Conservation (phyloP, 2,888 invertebrate species). For the Caenorhabditis afra region DNA sequence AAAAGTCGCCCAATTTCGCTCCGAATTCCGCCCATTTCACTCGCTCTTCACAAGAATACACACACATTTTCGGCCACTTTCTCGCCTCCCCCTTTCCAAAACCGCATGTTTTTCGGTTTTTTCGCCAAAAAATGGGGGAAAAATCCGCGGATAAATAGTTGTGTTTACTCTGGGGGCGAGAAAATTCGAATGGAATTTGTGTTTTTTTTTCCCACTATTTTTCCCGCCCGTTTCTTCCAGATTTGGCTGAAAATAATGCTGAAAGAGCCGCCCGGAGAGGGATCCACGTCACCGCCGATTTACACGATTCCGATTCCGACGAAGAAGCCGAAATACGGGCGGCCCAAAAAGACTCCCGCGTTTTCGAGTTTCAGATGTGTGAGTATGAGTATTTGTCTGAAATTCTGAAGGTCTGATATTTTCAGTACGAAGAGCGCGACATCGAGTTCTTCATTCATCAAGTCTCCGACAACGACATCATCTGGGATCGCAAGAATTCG, state of each 20-base stretch:
- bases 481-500: constrained; percentile 36
- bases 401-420: neutral
- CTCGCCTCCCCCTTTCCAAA: too few species aligned
- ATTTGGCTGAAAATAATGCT: constrained; percentile 4
- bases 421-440: constrained; percentile 50
- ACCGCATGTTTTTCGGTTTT: neutral
- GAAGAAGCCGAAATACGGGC: constrained; percentile 36
- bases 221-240: neutral
- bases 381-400: constrained; percentile 19
- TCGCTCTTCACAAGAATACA: too few species aligned
- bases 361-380: constrained; percentile 47
- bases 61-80: too few species aligned
- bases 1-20: too few species aligned
- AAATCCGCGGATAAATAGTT: constrained; percentile 10
- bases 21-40: too few species aligned
- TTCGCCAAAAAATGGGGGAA: neutral
- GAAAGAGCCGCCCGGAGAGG: neutral
- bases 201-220: constrained; percentile 1
- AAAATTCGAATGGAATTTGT: neutral
- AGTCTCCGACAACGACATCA: constrained; percentile 37
- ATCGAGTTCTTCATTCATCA: constrained; percentile 54
- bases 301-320: constrained; percentile 4
- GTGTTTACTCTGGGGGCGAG: neutral
- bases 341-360: constrained; percentile 38
- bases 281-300: constrained; percentile 2